Conservation (phyloP, 2,113 vertebrate species). For the Plecotus auritus region DNA sequence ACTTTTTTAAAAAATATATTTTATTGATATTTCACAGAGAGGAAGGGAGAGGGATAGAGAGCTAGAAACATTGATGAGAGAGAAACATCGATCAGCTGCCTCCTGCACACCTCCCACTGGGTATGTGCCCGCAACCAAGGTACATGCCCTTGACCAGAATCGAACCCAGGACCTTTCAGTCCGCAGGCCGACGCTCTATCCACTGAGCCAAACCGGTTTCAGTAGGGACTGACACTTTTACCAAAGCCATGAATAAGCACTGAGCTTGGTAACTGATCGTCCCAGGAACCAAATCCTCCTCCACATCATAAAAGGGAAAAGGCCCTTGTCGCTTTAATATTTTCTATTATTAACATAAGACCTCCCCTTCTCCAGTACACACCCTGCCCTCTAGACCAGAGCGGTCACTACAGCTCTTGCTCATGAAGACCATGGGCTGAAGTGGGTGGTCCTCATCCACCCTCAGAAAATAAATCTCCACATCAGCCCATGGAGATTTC, state of each 20-base stretch:
- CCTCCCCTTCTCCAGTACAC: background rate
- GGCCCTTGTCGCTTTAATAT: background rate
- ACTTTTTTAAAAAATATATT: no score
- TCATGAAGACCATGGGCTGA: background rate
- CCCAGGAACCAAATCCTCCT: background rate
- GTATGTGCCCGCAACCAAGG: no score
- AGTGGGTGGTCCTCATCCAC: background rate
- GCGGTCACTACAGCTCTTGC: background rate
- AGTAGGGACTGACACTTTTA: background rate
- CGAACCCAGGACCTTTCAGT: no score
- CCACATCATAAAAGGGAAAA: background rate
- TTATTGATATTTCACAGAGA: no score
- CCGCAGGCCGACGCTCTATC: no score
- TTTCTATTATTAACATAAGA: background rate
- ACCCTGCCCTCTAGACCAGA: background rate
- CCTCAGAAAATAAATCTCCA: background rate
- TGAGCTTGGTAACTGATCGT: background rate
- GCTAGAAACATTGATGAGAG: no score
- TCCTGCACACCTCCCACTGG: no score
- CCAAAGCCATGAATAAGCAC: background rate
- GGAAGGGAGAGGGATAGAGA: no score
- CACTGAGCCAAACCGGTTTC: no score
- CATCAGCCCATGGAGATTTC: background rate
- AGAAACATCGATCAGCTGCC: no score
- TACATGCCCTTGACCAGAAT: no score